These are phyloP conservation scores for Lycia hirtaria DNA, from an alignment of 2,888 invertebrate species.

Conservation along the genomic window DNA sequence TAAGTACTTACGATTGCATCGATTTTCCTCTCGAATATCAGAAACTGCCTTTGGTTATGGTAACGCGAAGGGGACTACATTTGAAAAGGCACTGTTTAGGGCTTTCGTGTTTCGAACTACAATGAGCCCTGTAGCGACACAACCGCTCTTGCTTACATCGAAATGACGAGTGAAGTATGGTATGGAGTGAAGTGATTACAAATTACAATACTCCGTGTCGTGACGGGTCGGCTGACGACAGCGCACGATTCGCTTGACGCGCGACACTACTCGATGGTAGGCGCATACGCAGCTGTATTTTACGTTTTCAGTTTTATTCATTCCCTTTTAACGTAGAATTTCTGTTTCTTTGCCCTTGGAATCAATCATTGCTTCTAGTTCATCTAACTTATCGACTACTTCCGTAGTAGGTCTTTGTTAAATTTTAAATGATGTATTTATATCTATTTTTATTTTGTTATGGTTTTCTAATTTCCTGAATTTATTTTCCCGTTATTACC, in stretches of 20 bases:
- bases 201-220: slow-evolving; percentile 38
- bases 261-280: slow-evolving; percentile 7
- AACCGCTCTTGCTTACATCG: slow-evolving; percentile 78
- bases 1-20: slow-evolving; percentile 79
- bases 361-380: not conserved
- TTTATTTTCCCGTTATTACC: not conserved
- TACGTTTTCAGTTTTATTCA: not conserved
- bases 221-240: slow-evolving; percentile 17
- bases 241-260: slow-evolving; percentile 40
- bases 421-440: too few species aligned
- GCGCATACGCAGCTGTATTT: slow-evolving; percentile 8
- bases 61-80: slow-evolving; percentile 82
- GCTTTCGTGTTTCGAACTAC: slow-evolving; percentile 81
- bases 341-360: not conserved
- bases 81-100: slow-evolving; percentile 80
- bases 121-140: slow-evolving; percentile 80
- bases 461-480: too few species aligned
- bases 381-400: too few species aligned
- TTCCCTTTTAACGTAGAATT: not conserved
- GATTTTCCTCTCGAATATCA: slow-evolving; percentile 78
- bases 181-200: slow-evolving; percentile 15
- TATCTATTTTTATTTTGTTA: too few species aligned
- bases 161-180: slow-evolving; percentile 70
- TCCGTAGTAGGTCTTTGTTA: too few species aligned
- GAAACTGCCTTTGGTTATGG: slow-evolving; percentile 67